phyloP scores from a whole-genome alignment of 2,113 vertebrate genomes.

The Embiotoca jacksoni region DNA sequence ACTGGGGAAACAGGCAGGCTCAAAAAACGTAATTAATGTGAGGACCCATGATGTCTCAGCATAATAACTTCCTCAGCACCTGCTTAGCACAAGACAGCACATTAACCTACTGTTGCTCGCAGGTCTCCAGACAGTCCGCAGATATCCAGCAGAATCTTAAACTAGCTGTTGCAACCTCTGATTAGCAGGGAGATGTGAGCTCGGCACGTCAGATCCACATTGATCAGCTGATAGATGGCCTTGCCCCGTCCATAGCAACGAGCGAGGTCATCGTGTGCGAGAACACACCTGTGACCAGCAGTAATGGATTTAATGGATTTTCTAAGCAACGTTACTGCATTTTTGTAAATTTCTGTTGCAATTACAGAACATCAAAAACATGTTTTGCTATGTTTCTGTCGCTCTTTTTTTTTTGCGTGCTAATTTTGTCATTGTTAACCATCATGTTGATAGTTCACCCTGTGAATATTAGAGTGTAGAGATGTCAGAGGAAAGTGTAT shows the following conservation, averaged over 20 bases:
- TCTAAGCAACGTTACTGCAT: neutral
- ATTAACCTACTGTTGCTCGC: slow-evolving; percentile 66
- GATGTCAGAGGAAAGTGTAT: too few relatives aligned
- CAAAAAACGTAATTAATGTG: slow-evolving; percentile 80
- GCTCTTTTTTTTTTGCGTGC: neutral
- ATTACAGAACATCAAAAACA: neutral
- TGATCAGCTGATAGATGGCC: slow-evolving; percentile 48
- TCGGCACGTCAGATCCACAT: neutral
- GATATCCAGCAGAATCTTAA: slow-evolving; percentile 57
- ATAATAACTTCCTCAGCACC: slow-evolving; percentile 73
- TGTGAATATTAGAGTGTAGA: neutral
- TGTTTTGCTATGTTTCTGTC: neutral
- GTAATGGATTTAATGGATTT: neutral
- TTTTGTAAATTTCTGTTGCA: slow-evolving; percentile 7
- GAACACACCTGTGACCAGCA: too few relatives aligned
- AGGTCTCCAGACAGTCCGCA: slow-evolving; percentile 48
- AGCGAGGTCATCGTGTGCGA: slow-evolving; percentile 12
- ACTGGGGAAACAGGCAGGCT: slow-evolving; percentile 66
- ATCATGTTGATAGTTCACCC: neutral
- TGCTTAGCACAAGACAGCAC: slow-evolving; percentile 62
- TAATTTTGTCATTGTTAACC: neutral
- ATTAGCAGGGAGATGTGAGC: slow-evolving; percentile 20
- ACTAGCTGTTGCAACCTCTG: slow-evolving; percentile 48
- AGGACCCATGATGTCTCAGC: slow-evolving; percentile 63
- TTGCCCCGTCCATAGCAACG: slow-evolving; percentile 5